Conservation (phyloP, 1,140 invertebrate genomes). For the Cheumatopsyche charites region DNA sequence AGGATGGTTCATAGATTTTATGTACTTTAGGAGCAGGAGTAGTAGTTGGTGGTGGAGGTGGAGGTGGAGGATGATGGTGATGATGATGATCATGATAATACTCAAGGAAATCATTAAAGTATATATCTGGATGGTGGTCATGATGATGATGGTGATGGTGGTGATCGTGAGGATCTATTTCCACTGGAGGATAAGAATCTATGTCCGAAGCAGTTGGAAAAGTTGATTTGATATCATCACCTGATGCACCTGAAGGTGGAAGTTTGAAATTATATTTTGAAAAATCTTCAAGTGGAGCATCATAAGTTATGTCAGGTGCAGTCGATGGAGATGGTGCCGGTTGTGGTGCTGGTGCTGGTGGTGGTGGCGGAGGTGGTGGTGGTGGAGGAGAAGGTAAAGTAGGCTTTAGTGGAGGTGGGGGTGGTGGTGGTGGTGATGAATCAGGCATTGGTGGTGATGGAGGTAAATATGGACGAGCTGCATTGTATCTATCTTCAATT, state of each 20-base stretch:
- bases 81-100: conserved; percentile 22
- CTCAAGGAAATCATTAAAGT: conserved; percentile 6
- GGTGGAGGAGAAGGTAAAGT: neutral
- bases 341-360: neutral
- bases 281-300: neutral
- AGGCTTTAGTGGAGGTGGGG: neutral
- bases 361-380: neutral
- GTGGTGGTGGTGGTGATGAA: neutral
- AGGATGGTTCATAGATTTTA: neutral
- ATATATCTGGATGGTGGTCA: neutral
- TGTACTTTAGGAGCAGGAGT: neutral
- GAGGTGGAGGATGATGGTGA: neutral
- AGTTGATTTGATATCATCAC: too few species aligned
- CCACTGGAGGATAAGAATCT: neutral
- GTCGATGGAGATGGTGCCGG: neutral
- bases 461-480: neutral
- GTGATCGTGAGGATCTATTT: neutral
- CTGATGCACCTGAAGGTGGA: neutral
- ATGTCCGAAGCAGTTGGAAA: neutral
- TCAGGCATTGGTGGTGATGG: neutral
- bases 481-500: conserved; percentile 9
- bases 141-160: neutral
- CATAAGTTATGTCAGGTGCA: neutral
- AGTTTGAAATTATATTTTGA: neutral
- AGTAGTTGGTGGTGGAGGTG: neutral